Evolutionary conservation across 1,140 invertebrate species (phyloP).

Genomic region (Zaprionus camerounensis): DNA sequence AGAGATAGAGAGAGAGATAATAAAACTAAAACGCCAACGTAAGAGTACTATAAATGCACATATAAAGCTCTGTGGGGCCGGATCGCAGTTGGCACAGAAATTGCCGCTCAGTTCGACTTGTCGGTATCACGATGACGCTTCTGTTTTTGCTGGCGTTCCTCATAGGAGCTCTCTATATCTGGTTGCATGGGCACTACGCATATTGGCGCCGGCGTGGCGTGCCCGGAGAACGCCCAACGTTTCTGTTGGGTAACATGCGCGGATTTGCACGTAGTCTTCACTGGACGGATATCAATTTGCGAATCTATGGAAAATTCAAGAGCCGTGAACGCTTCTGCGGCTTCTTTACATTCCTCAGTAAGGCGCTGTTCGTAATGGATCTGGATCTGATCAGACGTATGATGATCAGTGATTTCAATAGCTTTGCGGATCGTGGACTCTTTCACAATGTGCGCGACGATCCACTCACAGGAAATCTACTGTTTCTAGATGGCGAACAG

Average conservation of each 20-base stretch:
- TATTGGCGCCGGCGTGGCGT: conserved; percentile 85
- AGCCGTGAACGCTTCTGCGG: conserved; percentile 52
- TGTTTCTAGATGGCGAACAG: conserved; percentile 85
- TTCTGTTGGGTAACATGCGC: conserved; percentile 62
- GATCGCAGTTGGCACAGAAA: background rate
- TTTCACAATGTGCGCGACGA: conserved; percentile 85
- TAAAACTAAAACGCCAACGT: conserved; percentile 1
- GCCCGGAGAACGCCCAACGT: conserved; percentile 45
- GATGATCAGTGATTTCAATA: conserved; percentile 86
- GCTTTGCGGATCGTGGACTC: conserved; percentile 85
- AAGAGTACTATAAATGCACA: background rate
- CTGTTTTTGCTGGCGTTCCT: conserved; percentile 26
- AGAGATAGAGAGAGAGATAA: background rate
- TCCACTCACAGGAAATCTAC: conserved; percentile 85
- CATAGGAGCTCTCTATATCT: conserved; percentile 37
- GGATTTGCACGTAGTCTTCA: conserved; percentile 57
- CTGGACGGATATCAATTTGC: conserved; percentile 65
- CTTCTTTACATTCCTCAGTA: conserved; percentile 61
- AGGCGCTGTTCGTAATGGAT: conserved; percentile 68
- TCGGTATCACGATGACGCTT: conserved; percentile 42
- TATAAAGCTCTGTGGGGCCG: conserved; percentile 29
- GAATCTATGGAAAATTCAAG: conserved; percentile 59
- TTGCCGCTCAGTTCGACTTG: background rate
- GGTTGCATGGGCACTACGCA: conserved; percentile 50
- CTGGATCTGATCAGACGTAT: conserved; percentile 85